Evolutionary conservation across 2,113 vertebrate genomes (phyloP).

Genomic region (Prinia subflava): DNA sequence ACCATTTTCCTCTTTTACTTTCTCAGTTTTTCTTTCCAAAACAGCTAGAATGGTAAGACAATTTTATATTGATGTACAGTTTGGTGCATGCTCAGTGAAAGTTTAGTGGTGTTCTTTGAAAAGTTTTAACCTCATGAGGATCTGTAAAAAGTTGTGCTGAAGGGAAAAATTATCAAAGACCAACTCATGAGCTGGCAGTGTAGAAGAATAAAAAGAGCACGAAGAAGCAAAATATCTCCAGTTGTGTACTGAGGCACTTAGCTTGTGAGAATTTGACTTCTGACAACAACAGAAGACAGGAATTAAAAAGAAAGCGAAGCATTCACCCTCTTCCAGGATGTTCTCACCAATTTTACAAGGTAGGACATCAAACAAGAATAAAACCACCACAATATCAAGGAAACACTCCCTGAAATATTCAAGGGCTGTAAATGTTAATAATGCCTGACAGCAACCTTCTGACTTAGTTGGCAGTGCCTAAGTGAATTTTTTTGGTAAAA

Average conservation of each 20-base stretch:
- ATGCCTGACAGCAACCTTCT: neutral
- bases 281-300: neutral
- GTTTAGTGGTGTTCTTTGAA: neutral
- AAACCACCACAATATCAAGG: accelerated
- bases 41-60: neutral
- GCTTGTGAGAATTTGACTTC: neutral
- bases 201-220: neutral
- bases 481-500: neutral
- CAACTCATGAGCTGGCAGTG: neutral
- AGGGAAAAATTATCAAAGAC: neutral
- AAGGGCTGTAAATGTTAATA: neutral
- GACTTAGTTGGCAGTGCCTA: neutral
- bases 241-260: neutral
- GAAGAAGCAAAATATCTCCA: neutral
- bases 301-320: neutral
- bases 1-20: neutral
- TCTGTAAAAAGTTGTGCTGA: neutral
- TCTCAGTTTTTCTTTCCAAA: neutral
- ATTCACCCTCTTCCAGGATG: neutral
- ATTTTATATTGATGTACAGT: neutral
- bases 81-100: neutral
- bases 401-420: neutral
- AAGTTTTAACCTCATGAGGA: neutral
- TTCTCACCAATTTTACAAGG: neutral
- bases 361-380: neutral